Percentiles rank a stretch among this genome's conserved stretches.
phyloP scores from a whole-genome alignment of 2,888 invertebrate species.

The Ophion costatus region DNA sequence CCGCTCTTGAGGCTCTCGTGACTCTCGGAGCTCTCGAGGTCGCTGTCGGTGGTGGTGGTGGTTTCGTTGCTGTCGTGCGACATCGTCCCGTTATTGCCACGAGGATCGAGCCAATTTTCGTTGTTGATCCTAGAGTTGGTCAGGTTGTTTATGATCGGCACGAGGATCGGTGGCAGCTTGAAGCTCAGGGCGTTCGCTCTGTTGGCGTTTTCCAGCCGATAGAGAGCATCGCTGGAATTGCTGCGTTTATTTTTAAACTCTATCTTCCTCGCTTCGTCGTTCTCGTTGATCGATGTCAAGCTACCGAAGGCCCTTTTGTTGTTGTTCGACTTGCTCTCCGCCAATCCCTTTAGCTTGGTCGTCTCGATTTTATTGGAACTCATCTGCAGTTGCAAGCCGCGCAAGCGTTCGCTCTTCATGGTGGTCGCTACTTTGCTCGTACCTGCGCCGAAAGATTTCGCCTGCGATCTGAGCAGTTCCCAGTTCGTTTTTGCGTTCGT shows the following conservation, averaged over 20 bases:
- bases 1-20: conserved; percentile 77
- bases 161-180: conserved; percentile 89
- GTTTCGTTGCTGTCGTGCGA: conserved; percentile 66
- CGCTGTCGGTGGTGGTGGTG: conserved; percentile 74
- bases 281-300: conserved; percentile 79
- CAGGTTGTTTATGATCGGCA: conserved; percentile 88
- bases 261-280: conserved; percentile 75
- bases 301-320: conserved; percentile 79
- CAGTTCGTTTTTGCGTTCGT: conserved; percentile 94
- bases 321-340: conserved; percentile 73
- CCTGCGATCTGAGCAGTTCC: conserved; percentile 91
- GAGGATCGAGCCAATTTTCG: conserved; percentile 66
- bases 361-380: conserved; percentile 74
- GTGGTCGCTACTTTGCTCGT: conserved; percentile 70
- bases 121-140: conserved; percentile 70
- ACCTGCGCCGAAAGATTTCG: conserved; percentile 85
- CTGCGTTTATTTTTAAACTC: conserved; percentile 76
- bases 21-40: conserved; percentile 78
- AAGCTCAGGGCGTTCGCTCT: conserved; percentile 78
- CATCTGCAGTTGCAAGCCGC: conserved; percentile 71
- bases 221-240: conserved; percentile 77
- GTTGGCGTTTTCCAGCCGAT: conserved; percentile 71
- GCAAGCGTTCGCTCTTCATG: conserved; percentile 72
- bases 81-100: conserved; percentile 24
- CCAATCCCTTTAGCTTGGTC: conserved; percentile 73